Evolutionary conservation across 2,113 vertebrate species (phyloP).

Genomic region (Oxygymnocypris stewartii): DNA sequence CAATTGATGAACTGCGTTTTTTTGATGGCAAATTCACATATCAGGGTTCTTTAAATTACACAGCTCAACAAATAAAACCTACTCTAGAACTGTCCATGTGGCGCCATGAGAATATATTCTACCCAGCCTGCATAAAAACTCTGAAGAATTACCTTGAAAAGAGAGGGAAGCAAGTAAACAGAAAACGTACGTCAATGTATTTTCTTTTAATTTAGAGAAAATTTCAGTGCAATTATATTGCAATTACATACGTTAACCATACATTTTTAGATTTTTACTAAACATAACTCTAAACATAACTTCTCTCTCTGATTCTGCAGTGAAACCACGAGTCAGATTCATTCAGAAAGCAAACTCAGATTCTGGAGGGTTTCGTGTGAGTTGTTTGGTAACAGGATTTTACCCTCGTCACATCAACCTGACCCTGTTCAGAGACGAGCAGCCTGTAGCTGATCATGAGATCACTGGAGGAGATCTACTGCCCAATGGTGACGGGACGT

Average conservation of each 20-base stretch:
- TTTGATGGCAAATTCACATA: not conserved
- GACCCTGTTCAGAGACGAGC: slow-evolving; percentile 39
- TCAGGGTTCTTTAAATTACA: not conserved
- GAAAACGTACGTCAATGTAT: not conserved
- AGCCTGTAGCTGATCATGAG: slow-evolving; percentile 42
- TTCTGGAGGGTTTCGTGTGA: not conserved
- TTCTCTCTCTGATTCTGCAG: not conserved
- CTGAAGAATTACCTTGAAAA: slow-evolving; percentile 21
- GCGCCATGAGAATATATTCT: not conserved
- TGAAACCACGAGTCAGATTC: slow-evolving; percentile 16
- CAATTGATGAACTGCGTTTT: not conserved
- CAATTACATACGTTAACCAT: not conserved
- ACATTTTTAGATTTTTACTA: no score
- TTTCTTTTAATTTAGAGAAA: not conserved
- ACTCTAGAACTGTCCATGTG: not conserved
- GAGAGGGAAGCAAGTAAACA: slow-evolving; percentile 9
- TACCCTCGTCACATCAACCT: slow-evolving; percentile 45
- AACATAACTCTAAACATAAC: no score
- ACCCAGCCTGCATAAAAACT: slow-evolving; percentile 11
- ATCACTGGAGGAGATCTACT: slow-evolving; percentile 43
- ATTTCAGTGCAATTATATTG: not conserved
- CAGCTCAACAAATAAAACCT: not conserved
- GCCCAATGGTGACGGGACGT: slow-evolving; percentile 49
- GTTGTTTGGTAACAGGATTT: slow-evolving; percentile 45
- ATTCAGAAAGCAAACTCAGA: slow-evolving; percentile 1